Conservation (phyloP, 2,113 vertebrate genomes). For the Tricholaema leucomelas region DNA sequence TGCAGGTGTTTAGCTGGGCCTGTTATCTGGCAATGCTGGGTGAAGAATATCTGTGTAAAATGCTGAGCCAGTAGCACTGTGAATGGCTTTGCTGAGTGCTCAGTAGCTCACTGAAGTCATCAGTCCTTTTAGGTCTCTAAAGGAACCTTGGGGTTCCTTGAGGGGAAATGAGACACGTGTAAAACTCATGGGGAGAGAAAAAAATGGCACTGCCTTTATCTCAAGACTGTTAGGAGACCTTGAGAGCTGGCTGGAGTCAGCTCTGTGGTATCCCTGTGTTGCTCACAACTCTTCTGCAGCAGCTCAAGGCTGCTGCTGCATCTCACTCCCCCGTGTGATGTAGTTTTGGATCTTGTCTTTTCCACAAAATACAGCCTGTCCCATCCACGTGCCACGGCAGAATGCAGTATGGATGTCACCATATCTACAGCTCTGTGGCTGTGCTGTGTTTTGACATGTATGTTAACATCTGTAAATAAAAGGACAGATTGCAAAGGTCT, state of each 20-base stretch:
- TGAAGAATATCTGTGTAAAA: neutral
- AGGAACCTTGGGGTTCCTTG: neutral
- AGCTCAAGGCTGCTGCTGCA: neutral
- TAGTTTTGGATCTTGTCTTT: neutral
- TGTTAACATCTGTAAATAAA: slow-evolving; percentile 20
- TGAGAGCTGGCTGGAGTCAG: too few species aligned
- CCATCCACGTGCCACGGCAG: fast-evolving
- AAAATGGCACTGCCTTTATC: fast-evolving
- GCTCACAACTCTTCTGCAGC: neutral
- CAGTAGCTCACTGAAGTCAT: neutral
- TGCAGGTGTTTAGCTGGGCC: neutral
- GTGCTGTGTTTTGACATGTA: neutral
- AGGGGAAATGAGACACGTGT: neutral
- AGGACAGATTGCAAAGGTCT: neutral
- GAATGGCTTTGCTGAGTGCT: neutral
- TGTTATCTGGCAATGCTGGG: neutral
- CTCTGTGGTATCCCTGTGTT: fast-evolving
- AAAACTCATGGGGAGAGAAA: neutral
- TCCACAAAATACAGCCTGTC: neutral
- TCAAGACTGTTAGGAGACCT: neutral
- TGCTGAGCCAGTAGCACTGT: fast-evolving
- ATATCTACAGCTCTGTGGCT: neutral
- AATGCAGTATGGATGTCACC: neutral
- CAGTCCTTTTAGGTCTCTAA: neutral
- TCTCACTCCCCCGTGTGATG: fast-evolving